These are phyloP conservation scores for Drosophila varians DNA, from an alignment of 1,140 invertebrate genomes.

Conservation along the genomic window DNA sequence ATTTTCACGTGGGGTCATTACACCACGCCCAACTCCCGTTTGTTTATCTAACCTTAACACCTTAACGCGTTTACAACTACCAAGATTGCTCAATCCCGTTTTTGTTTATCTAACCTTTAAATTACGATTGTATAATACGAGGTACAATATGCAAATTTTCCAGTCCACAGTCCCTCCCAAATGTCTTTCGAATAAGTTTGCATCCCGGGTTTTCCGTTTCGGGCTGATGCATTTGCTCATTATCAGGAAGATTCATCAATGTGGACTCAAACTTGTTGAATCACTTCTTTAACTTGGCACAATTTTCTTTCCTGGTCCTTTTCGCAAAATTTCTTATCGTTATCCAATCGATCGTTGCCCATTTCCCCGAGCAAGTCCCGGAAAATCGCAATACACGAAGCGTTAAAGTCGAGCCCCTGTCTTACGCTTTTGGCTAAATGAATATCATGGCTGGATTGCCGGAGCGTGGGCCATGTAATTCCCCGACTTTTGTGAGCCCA, in stretches of 20 bases:
- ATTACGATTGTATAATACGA: slow-evolving; percentile 57
- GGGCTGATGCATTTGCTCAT: slow-evolving; percentile 24
- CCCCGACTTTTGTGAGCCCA: background rate
- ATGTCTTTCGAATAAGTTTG: slow-evolving; percentile 48
- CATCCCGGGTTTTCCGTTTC: slow-evolving; percentile 4
- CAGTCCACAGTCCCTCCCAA: slow-evolving; percentile 18
- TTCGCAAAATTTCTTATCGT: slow-evolving; percentile 25
- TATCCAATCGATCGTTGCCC: slow-evolving; percentile 35
- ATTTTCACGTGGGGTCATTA: slow-evolving; percentile 3
- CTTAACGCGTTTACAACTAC: slow-evolving; percentile 2
- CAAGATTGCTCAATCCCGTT: slow-evolving; percentile 32
- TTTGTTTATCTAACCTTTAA: slow-evolving; percentile 72
- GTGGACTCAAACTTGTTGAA: slow-evolving; percentile 15
- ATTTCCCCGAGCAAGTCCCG: slow-evolving; percentile 11
- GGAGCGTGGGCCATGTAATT: slow-evolving; percentile 60
- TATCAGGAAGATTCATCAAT: slow-evolving; percentile 4
- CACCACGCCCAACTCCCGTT: slow-evolving; percentile 4
- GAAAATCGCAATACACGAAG: slow-evolving; percentile 3
- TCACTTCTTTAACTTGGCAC: slow-evolving; percentile 7
- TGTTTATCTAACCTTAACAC: slow-evolving; percentile 43
- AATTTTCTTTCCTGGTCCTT: slow-evolving; percentile 33
- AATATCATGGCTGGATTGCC: slow-evolving; percentile 65
- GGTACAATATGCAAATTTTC: slow-evolving; percentile 36
- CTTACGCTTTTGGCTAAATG: slow-evolving; percentile 44
- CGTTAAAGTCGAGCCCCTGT: slow-evolving; percentile 19